Conservation (phyloP, 2,113 vertebrate species). For the Carettochelys insculpta region DNA sequence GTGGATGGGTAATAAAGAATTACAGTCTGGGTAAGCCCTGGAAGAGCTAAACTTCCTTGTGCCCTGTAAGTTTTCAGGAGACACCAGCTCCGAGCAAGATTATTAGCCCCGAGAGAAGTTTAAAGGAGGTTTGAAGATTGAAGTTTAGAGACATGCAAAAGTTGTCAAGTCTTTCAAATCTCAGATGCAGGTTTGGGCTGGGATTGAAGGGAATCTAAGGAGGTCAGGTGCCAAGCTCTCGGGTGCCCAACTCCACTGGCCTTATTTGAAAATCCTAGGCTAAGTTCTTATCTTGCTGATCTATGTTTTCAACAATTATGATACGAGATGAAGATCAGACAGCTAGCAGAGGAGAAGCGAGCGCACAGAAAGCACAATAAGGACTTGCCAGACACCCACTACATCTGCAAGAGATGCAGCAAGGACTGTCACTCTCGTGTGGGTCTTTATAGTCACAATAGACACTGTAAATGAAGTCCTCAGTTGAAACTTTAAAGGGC, state of each 20-base stretch:
- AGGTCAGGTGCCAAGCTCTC: neutral
- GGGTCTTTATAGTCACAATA: too few relatives aligned
- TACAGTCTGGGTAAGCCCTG: neutral
- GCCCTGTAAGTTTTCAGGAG: neutral
- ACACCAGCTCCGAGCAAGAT: neutral
- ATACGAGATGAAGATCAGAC: too few relatives aligned
- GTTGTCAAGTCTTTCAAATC: neutral
- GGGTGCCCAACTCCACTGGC: rapidly evolving
- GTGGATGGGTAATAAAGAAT: neutral
- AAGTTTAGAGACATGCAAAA: neutral
- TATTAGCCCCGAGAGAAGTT: neutral
- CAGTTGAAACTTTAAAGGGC: too few relatives aligned
- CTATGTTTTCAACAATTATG: neutral
- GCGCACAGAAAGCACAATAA: too few relatives aligned
- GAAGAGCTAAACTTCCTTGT: neutral
- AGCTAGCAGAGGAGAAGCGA: too few relatives aligned
- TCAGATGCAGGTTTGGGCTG: neutral
- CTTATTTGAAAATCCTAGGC: neutral
- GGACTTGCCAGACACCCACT: too few relatives aligned
- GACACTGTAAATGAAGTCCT: too few relatives aligned
- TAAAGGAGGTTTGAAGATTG: neutral
- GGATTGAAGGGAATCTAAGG: neutral
- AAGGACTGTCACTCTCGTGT: too few relatives aligned
- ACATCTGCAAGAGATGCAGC: too few relatives aligned
- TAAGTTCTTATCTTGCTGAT: neutral